Conservation (phyloP, 2,888 invertebrate species). For the Tenthredo livida region DNA sequence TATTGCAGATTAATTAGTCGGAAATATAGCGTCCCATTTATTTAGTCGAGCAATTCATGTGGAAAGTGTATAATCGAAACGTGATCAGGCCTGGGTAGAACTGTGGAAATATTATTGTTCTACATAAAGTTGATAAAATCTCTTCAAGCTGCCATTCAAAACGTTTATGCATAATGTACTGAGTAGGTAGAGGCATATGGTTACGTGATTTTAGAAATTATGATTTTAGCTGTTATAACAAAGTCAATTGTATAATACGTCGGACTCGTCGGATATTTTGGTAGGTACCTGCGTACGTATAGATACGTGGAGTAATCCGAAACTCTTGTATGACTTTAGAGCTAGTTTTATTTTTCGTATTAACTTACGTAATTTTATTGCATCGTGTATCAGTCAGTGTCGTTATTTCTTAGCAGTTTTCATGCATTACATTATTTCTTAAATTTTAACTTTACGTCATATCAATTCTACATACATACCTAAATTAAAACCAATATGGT, state of each 20-base stretch:
- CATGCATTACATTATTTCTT: conserved; percentile 5
- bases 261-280: neutral
- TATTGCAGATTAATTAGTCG: neutral
- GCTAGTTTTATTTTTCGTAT: neutral
- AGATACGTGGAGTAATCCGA: neutral
- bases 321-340: conserved; percentile 11
- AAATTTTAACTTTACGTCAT: conserved; percentile 5
- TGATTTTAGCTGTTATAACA: neutral
- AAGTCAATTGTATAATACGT: neutral
- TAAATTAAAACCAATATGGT: neutral
- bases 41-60: neutral
- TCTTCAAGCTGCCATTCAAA: neutral
- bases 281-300: neutral
- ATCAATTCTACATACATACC: neutral
- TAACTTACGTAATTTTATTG: neutral
- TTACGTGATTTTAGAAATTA: conserved; percentile 45
- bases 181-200: neutral
- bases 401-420: neutral
- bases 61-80: neutral
- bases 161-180: neutral
- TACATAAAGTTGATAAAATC: neutral
- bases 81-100: neutral
- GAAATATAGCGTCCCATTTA: neutral
- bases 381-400: neutral
- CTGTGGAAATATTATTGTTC: neutral